Base-by-base conservation (phyloP, 2,113 vertebrate species). In the Passer domesticus region DNA sequence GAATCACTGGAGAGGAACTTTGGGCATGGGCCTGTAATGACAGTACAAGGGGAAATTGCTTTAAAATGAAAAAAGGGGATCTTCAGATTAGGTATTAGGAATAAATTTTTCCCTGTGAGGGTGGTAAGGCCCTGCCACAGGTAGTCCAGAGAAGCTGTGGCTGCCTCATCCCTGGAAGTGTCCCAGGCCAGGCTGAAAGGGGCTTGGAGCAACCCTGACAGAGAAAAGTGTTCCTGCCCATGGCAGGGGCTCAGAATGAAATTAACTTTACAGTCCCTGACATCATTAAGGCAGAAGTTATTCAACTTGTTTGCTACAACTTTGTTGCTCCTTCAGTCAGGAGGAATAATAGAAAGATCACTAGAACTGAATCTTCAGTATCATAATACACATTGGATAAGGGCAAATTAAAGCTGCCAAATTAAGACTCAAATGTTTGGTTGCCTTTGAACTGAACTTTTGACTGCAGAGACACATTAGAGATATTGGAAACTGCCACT, bases 131-230 rank as follows among this genome's bases (percentile, higher is more conserved):
- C 7, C 20, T 47, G 39, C 5, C 5, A 62, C 11, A 35, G 9
- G 14, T 0, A 35, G 1, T 2, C 24, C 24, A 21, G 20, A 41
- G 39, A 2, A 53, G 6, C 3, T 82, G 13, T 60, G 53, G 9
- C 46, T 47, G 53, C 8, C 14, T 9, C 62, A 31, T 27, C 5
- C 16, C 8, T 47, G n/a, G 15, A 18, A 35, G 11, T 19, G 20
- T 41, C 6, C 39, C 60, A 47, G 21, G 5, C 9, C 16, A 68
- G 30, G 6, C 0, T 47, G n/a, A 24, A 68, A 0, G 0, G 21
- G 25, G 2, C 10, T 55, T 35, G 25, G 21, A 69, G n/a, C 2
- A 41, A 5, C 1, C 20, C 22, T 25, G 25, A 10, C 2, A 31
- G n/a, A 6, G 8, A 6, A 27, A 76, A 3, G 0, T 59, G 8